A percentile compares a stretch with the other conserved stretches of the same genome.
These are phyloP conservation scores for Setipinna tenuifilis DNA, from an alignment of 2,797 vertebrate species.

Conservation along the genomic window DNA sequence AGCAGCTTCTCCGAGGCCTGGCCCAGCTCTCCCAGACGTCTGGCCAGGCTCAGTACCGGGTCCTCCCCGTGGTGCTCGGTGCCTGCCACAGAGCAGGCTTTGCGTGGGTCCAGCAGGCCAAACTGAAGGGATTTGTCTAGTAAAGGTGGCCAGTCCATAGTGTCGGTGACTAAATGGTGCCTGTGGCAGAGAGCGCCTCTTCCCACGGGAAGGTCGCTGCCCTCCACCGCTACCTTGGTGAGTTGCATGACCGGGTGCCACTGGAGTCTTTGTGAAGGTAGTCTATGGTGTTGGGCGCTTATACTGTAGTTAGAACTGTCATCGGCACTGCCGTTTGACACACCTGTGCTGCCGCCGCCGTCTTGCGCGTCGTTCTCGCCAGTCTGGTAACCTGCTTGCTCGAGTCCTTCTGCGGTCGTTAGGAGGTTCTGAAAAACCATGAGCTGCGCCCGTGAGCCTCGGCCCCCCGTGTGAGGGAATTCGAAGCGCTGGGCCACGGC, in stretches of 20 bases:
- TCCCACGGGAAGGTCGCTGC: conserved; percentile 35
- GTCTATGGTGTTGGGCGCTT: conserved; percentile 41
- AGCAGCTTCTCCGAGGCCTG: conserved; percentile 44
- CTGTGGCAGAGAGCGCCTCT: conserved; percentile 71
- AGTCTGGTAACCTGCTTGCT: conserved; percentile 52
- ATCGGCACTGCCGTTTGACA: conserved; percentile 40
- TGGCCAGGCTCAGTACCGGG: conserved; percentile 60
- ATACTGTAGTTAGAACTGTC: conserved; percentile 39
- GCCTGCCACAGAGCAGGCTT: conserved; percentile 58
- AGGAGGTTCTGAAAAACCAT: conserved; percentile 85
- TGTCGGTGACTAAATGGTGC: conserved; percentile 73
- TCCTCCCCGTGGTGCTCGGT: conserved; percentile 55
- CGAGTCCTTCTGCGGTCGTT: conserved; percentile 67
- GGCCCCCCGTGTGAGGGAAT: conserved; percentile 55
- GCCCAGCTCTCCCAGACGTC: conserved; percentile 62
- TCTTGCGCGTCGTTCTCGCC: conserved; percentile 50
- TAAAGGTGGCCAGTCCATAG: conserved; percentile 70
- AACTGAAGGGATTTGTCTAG: conserved; percentile 64
- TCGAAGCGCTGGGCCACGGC: conserved; percentile 62
- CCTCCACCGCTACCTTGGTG: conserved; percentile 50
- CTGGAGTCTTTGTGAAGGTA: conserved; percentile 39
- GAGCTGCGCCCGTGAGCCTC: conserved; percentile 73
- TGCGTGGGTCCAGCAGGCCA: conserved; percentile 63
- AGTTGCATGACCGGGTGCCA: conserved; percentile 54
- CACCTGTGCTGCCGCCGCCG: conserved; percentile 44